These are phyloP conservation scores for Rallus crepitans DNA, from an alignment of 2,797 vertebrate genomes.

Conservation along the genomic window DNA sequence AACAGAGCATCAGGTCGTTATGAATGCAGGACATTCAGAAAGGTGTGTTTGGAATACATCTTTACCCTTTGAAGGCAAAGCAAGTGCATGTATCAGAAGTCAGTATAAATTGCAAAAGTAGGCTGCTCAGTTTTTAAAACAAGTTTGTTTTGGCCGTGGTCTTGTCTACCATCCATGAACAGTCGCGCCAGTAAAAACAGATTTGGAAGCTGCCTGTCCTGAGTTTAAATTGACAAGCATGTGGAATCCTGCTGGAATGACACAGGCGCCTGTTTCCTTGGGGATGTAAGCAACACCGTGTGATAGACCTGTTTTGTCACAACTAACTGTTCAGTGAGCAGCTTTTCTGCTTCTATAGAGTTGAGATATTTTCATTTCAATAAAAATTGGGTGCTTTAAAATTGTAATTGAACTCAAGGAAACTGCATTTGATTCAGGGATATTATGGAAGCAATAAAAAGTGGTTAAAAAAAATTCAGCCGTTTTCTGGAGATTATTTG, in stretches of 20 bases:
- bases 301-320: not conserved
- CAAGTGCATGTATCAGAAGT: not conserved
- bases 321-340: not conserved
- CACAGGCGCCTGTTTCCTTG: not conserved
- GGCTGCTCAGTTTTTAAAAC: not conserved
- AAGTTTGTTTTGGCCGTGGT: not conserved
- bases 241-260: not conserved
- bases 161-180: not conserved
- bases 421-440: not conserved
- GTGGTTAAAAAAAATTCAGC: conserved; percentile 23
- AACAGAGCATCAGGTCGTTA: not conserved
- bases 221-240: not conserved
- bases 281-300: not conserved
- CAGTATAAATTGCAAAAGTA: not conserved
- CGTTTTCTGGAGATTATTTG: conserved; percentile 52
- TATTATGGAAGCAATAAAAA: conserved; percentile 31
- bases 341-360: not conserved
- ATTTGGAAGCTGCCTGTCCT: not conserved
- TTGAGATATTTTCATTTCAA: not conserved
- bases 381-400: not conserved
- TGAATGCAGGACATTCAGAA: not conserved
- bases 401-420: not conserved
- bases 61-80: not conserved
- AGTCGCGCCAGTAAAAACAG: not conserved
- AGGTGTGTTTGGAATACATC: not conserved